A percentile compares a stretch with the other conserved stretches of the same genome.
Evolutionary conservation across 2,797 vertebrate genomes (phyloP).

Genomic region (Megalops cyprinoides): DNA sequence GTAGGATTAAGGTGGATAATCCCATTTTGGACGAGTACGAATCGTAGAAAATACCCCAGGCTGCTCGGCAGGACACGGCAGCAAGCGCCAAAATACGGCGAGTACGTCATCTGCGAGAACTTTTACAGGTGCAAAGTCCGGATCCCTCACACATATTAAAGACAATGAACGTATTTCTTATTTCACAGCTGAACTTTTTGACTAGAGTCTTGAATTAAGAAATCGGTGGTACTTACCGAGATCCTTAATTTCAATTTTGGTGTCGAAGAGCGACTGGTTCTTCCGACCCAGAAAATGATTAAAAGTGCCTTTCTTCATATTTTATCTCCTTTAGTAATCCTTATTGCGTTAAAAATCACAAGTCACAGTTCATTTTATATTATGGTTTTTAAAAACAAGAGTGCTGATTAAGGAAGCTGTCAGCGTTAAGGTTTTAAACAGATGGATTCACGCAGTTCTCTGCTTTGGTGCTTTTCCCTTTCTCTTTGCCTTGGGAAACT

Average conservation of each 20-base stretch:
- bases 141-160: neutral
- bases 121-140: constrained; percentile 30
- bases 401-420: constrained; percentile 31
- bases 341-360: constrained; percentile 20
- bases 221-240: constrained; percentile 67
- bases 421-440: constrained; percentile 34
- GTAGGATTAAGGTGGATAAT: neutral
- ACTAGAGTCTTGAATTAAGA: neutral
- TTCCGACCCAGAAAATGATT: constrained; percentile 67
- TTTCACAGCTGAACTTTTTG: neutral
- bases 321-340: constrained; percentile 11
- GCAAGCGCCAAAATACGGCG: neutral
- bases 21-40: neutral
- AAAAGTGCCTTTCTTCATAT: constrained; percentile 70
- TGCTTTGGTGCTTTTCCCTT: constrained; percentile 21
- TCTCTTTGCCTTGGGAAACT: constrained; percentile 44
- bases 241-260: constrained; percentile 65
- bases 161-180: neutral
- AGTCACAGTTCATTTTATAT: neutral
- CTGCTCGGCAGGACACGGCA: neutral
- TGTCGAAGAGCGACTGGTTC: constrained; percentile 71
- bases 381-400: neutral
- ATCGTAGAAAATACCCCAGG: neutral
- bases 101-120: neutral
- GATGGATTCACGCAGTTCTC: constrained; percentile 45